phyloP scores from a whole-genome alignment of 2,113 vertebrate genomes.

The Neolamprologus caudopunctatus region DNA sequence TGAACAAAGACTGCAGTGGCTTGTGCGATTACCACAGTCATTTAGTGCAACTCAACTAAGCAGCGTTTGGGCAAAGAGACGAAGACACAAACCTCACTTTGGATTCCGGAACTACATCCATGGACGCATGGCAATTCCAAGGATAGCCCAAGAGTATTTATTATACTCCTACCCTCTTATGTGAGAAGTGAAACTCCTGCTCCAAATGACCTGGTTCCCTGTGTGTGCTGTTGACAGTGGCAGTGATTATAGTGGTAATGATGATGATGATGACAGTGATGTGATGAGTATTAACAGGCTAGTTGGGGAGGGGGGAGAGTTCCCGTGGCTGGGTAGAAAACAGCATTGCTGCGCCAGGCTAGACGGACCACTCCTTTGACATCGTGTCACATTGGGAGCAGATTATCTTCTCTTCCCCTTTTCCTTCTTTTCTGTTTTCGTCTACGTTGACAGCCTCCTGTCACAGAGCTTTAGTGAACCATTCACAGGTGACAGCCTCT shows the following conservation, averaged over 20 bases:
- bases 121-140: background rate
- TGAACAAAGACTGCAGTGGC: slow-evolving; percentile 31
- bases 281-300: slow-evolving; percentile 54
- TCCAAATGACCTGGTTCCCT: background rate
- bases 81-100: background rate
- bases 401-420: slow-evolving; percentile 41
- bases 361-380: slow-evolving; percentile 8
- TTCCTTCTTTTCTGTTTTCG: slow-evolving; percentile 21
- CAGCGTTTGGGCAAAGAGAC: background rate
- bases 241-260: slow-evolving; percentile 34
- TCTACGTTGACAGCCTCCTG: slow-evolving; percentile 31
- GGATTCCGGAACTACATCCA: background rate
- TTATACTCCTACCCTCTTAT: background rate
- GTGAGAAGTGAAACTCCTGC: background rate
- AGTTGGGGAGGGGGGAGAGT: background rate
- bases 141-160: background rate
- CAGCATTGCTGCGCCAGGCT: background rate
- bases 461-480: slow-evolving; percentile 31
- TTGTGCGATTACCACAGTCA: slow-evolving; percentile 5
- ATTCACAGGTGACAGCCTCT: slow-evolving; percentile 49
- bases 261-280: slow-evolving; percentile 50
- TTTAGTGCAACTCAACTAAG: background rate
- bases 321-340: slow-evolving; percentile 39
- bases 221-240: slow-evolving; percentile 17
- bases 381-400: slow-evolving; percentile 35